A percentile compares a stretch with the other conserved stretches of the same genome.
Evolutionary conservation across 2,797 vertebrate species (phyloP).

Genomic region (Parambassis ranga): DNA sequence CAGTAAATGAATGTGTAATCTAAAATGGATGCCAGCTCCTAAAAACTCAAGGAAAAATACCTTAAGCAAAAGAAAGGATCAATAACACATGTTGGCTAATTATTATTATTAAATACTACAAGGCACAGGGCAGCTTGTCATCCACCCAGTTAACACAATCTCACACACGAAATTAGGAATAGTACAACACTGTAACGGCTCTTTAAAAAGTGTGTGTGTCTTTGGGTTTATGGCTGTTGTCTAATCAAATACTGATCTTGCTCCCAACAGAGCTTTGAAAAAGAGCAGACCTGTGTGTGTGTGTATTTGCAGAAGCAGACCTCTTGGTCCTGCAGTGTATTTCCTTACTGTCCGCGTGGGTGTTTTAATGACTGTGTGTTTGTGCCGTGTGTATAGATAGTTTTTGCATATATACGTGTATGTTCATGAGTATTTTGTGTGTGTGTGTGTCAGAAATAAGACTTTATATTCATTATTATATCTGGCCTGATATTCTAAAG

Average conservation of each 20-base stretch:
- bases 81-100: not conserved
- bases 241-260: slow-evolving; percentile 32
- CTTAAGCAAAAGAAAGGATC: not conserved
- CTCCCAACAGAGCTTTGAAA: slow-evolving; percentile 27
- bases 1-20: not conserved
- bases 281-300: slow-evolving; percentile 19
- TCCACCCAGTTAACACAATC: slow-evolving; percentile 4
- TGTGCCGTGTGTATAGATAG: not conserved
- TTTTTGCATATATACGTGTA: not conserved
- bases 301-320: slow-evolving; percentile 22
- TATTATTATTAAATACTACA: too few relatives aligned
- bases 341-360: slow-evolving; percentile 20
- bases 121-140: not conserved
- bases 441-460: not conserved
- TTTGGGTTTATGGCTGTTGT: slow-evolving; percentile 24
- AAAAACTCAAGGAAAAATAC: not conserved
- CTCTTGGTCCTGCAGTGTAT: slow-evolving; percentile 19
- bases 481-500: slow-evolving; percentile 21
- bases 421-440: not conserved
- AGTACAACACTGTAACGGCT: slow-evolving; percentile 10
- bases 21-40: not conserved
- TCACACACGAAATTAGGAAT: slow-evolving; percentile 12
- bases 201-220: slow-evolving; percentile 18
- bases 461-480: not conserved
- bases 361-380: slow-evolving; percentile 11